Evolutionary conservation across 2,113 vertebrate species (phyloP).

Genomic region (Bufo bufo): DNA sequence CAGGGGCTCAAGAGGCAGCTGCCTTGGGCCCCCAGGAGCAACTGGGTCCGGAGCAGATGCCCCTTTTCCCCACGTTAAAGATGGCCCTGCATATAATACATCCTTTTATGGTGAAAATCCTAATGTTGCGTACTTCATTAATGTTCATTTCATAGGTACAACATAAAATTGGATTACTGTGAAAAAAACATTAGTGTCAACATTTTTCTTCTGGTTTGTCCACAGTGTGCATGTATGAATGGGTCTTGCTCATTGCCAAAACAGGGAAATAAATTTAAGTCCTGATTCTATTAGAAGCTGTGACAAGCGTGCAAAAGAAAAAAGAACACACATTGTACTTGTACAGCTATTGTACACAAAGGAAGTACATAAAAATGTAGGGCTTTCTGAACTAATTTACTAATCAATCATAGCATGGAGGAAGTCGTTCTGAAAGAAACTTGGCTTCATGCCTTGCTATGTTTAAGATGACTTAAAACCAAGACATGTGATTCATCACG

Average conservation of each 20-base stretch:
- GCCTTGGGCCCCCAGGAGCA: too few species aligned
- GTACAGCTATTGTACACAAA: constrained; percentile 43
- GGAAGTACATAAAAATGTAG: constrained; percentile 46
- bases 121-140: too few species aligned
- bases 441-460: constrained; percentile 46
- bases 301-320: constrained; percentile 58
- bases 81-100: too few species aligned
- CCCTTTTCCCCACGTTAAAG: too few species aligned
- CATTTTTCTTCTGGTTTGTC: not conserved
- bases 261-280: constrained; percentile 36
- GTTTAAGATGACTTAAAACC: not conserved
- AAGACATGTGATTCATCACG: not conserved
- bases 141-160: not conserved
- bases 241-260: constrained; percentile 28
- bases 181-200: not conserved
- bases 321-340: constrained; percentile 54
- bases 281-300: constrained; percentile 41
- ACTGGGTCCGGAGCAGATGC: too few species aligned
- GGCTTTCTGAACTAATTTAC: constrained; percentile 51
- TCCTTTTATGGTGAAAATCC: too few species aligned
- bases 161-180: not conserved
- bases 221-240: not conserved
- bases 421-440: constrained; percentile 49
- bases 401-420: constrained; percentile 34
- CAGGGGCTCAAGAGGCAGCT: too few species aligned